Evolutionary conservation across 2,888 invertebrate genomes (phyloP).

Genomic region (Brachyopa scutellaris): DNA sequence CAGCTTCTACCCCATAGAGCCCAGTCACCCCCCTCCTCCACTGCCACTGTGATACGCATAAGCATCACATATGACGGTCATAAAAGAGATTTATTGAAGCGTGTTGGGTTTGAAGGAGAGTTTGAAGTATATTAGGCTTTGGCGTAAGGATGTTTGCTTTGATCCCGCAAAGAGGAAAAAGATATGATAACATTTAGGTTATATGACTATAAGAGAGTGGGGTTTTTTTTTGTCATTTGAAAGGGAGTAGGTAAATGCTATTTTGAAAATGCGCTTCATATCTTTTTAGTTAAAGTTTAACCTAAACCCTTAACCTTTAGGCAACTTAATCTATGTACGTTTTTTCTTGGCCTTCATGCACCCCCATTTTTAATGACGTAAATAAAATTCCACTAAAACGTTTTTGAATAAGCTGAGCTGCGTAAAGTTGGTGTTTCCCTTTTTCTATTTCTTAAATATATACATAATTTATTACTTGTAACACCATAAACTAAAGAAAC

Average conservation of each 20-base stretch:
- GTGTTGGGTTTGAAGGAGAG: slow-evolving; percentile 26
- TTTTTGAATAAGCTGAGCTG: neutral
- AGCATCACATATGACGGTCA: slow-evolving; percentile 47
- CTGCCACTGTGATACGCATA: neutral
- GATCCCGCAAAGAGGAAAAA: slow-evolving; percentile 18
- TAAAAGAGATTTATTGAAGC: slow-evolving; percentile 52
- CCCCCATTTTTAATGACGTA: neutral
- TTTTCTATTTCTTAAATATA: neutral
- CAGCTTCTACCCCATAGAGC: slow-evolving; percentile 15
- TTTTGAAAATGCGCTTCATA: neutral
- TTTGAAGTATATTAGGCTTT: slow-evolving; percentile 17
- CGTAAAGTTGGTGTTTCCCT: slow-evolving; percentile 7
- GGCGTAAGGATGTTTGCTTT: slow-evolving; percentile 7
- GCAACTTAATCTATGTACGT: neutral
- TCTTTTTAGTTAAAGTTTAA: neutral
- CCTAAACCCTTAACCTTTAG: neutral
- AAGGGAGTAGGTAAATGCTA: neutral
- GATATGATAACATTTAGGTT: no score
- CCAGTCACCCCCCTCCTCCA: no score
- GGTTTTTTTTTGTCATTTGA: neutral
- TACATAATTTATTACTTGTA: slow-evolving; percentile 46
- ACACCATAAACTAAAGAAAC: slow-evolving; percentile 21
- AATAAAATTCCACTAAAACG: neutral
- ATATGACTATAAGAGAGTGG: neutral
- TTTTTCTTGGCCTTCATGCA: neutral